These are phyloP conservation scores for Nezara viridula DNA, from an alignment of 2,888 invertebrate genomes.

Conservation along the genomic window DNA sequence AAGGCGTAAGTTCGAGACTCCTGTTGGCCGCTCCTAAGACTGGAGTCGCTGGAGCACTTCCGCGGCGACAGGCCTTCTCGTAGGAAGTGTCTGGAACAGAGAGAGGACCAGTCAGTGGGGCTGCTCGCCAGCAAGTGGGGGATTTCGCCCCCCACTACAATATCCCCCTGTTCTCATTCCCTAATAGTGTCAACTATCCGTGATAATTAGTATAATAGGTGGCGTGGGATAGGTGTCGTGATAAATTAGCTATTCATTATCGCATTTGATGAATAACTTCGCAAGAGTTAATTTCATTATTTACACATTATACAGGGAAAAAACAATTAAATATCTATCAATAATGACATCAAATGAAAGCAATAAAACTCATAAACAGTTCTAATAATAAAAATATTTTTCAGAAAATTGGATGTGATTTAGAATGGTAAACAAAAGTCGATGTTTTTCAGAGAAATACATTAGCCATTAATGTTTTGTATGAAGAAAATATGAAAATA, in stretches of 20 bases:
- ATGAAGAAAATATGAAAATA: too few species aligned
- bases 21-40: conserved; percentile 76
- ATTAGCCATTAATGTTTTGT: too few species aligned
- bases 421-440: too few species aligned
- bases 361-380: too few species aligned
- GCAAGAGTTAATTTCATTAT: background rate
- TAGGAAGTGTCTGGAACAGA: conserved; percentile 86
- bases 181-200: conserved; percentile 31
- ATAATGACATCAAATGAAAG: too few species aligned
- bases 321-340: too few species aligned
- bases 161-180: background rate
- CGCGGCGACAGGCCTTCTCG: conserved; percentile 89
- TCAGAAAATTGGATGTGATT: too few species aligned
- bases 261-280: background rate
- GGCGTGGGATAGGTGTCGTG: background rate
- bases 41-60: conserved; percentile 87
- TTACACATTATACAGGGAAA: too few species aligned
- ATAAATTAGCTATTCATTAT: background rate
- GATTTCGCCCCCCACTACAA: conserved; percentile 36
- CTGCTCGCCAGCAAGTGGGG: background rate
- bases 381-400: too few species aligned
- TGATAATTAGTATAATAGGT: conserved; percentile 12
- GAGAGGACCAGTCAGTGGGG: conserved; percentile 57
- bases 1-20: conserved; percentile 80
- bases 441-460: too few species aligned